A percentile compares a stretch with the other conserved stretches of the same genome.
phyloP scores from a whole-genome alignment of 2,797 vertebrate genomes.

The Smutsia temminckii region DNA sequence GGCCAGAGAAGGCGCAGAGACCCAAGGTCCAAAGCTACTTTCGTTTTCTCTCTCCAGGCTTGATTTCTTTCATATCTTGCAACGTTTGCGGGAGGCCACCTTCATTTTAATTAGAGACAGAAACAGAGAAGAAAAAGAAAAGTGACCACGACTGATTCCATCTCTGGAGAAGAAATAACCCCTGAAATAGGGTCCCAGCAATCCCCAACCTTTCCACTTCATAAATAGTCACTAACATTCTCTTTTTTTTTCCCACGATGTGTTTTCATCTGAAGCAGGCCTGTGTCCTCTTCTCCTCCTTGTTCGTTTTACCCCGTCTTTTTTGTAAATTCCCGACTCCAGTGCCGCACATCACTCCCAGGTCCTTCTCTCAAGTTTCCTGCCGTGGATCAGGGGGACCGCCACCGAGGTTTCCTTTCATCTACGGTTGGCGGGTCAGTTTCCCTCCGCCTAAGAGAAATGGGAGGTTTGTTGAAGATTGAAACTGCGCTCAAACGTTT shows the following conservation, averaged over 20 bases:
- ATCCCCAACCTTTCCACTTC: not conserved
- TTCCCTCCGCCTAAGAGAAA: conserved; percentile 39
- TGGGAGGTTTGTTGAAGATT: conserved; percentile 56
- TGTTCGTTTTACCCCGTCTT: not conserved
- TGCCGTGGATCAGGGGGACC: not conserved
- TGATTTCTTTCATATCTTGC: conserved; percentile 22
- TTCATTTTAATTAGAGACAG: not conserved
- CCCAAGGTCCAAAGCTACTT: conserved; percentile 57
- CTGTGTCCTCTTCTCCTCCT: not conserved
- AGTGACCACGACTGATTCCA: not conserved
- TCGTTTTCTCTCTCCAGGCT: conserved; percentile 71
- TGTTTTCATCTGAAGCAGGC: not conserved
- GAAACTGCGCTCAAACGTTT: conserved; percentile 62
- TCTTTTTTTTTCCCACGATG: not conserved
- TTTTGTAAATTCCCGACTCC: not conserved
- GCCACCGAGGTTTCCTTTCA: conserved; percentile 59
- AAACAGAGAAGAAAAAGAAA: not conserved
- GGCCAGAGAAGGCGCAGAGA: not conserved
- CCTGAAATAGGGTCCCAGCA: not conserved
- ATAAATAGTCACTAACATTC: not conserved
- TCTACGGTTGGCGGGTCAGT: conserved; percentile 20
- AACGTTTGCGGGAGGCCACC: not conserved
- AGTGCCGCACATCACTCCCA: not conserved
- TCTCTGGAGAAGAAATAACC: conserved; percentile 1
- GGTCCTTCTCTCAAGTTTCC: conserved; percentile 52